phyloP scores from a whole-genome alignment of 35 echinoderm and acorn worm species.

The Hemicentrotus pulcherrimus region DNA sequence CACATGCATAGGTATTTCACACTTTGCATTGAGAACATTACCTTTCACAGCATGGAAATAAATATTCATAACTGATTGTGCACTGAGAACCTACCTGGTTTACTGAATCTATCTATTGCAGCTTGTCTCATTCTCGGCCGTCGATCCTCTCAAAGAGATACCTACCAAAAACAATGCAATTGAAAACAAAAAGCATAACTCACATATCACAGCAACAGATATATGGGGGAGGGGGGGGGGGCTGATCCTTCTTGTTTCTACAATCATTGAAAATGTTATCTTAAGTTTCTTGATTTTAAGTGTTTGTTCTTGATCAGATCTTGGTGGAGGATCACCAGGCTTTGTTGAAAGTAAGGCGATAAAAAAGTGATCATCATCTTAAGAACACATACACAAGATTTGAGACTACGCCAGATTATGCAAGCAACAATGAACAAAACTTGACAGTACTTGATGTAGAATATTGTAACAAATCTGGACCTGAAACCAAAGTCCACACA shows the following conservation, averaged over 20 bases:
- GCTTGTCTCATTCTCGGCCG: slow-evolving; percentile 94
- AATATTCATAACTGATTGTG: too few relatives aligned
- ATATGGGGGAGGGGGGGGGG: too few relatives aligned
- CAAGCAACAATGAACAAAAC: too few relatives aligned
- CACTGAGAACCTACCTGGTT: slow-evolving; percentile 76
- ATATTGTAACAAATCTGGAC: too few relatives aligned
- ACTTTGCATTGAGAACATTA: too few relatives aligned
- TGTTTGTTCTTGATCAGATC: slow-evolving; percentile 47
- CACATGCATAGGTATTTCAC: too few relatives aligned
- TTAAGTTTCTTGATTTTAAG: not conserved
- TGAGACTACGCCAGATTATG: not conserved
- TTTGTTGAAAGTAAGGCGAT: slow-evolving; percentile 13
- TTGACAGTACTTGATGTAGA: too few relatives aligned
- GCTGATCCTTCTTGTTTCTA: too few relatives aligned
- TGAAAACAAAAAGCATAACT: not conserved
- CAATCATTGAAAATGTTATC: not conserved
- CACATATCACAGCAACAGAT: too few relatives aligned
- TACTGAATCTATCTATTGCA: slow-evolving; percentile 97
- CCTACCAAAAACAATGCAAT: slow-evolving; percentile 29
- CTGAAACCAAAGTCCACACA: too few relatives aligned
- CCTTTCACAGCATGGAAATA: too few relatives aligned
- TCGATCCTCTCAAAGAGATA: slow-evolving; percentile 98
- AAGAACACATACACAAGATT: not conserved
- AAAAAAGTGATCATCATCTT: slow-evolving; percentile 15
- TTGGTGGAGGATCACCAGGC: slow-evolving; percentile 49